Conservation (phyloP, 2,797 vertebrate species). For the Paguma larvata region DNA sequence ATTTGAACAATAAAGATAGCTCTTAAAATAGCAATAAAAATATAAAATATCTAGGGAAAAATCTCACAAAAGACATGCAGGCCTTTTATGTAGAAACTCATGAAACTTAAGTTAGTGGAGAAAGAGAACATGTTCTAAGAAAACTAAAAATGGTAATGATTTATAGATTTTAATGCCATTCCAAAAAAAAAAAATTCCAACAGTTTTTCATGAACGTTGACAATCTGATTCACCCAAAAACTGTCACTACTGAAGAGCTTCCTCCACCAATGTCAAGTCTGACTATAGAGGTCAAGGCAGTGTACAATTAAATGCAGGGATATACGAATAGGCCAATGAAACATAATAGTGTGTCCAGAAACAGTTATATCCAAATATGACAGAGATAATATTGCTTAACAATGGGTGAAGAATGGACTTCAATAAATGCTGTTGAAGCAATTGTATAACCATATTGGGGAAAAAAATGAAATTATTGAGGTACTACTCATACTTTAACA, state of each 20-base stretch:
- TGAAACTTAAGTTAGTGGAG: background rate
- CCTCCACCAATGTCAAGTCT: background rate
- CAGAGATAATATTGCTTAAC: background rate
- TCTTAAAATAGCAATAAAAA: slow-evolving; percentile 8
- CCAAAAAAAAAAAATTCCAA: background rate
- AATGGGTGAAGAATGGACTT: background rate
- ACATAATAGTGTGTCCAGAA: background rate
- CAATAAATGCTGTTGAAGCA: background rate
- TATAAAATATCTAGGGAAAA: background rate
- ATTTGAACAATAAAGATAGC: background rate
- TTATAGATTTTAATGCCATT: background rate
- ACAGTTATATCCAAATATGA: background rate
- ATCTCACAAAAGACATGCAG: slow-evolving; percentile 1
- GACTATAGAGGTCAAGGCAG: background rate
- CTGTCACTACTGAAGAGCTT: background rate
- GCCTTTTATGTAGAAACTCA: background rate
- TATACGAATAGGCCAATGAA: background rate
- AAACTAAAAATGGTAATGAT: background rate
- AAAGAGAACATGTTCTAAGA: background rate
- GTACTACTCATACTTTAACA: background rate
- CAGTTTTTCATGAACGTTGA: background rate
- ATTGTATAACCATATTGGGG: background rate
- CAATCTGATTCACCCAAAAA: background rate
- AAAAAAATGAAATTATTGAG: slow-evolving; percentile 9
- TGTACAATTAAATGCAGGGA: background rate